Evolutionary conservation across 2,113 vertebrate species (phyloP), one percentile per base, ranked within the genome.

Genomic region (Pungitius pungitius): DNA sequence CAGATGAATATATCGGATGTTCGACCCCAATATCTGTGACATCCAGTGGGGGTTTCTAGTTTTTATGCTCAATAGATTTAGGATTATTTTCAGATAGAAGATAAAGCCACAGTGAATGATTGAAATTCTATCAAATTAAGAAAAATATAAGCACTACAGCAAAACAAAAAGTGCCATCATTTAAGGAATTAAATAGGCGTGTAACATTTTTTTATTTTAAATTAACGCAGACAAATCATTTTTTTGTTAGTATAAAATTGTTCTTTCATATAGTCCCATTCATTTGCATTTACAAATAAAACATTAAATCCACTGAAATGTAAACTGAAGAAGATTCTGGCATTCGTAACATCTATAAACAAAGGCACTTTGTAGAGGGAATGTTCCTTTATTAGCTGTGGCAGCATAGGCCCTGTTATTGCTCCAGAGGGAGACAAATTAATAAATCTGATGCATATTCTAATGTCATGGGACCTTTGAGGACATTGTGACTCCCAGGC

Each of bases 351-450:
- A 60, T 60, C 12, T 15, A 13, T n/a, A 12, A 64, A 33, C 20
- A 71, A 59, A 35, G 26, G 10, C 51, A 69, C 8, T 49, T 64
- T 69, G 57, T 14, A 62, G 43, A 62, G 26, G 6, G 57, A 37
- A 20, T 39, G 49, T 61, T 15, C 24, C 70, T 69, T 69, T 77
- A 64, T 64, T 60, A 58, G 45, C 35, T 9, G 11, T n/a, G 49
- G 40, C 58, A 59, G 30, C 24, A 59, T 43, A 39, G 52, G 71
- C n/a, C 61, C 24, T 14, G 67, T 75, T 72, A 58, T 45, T 80
- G n/a, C 65, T 65, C 62, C 69, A 80, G 8, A 69, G 65, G 69
- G 78, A 80, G 73, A 42, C 27, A 45, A 82, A 71, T 22, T 10
- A 68, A 63, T 73, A 67, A 35, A 78, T 75, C n/a, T 56, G 60